Evolutionary conservation across 2,888 invertebrate genomes (phyloP), one percentile per base, ranked within the genome.

Genomic region (Drosophila melanosoma): DNA sequence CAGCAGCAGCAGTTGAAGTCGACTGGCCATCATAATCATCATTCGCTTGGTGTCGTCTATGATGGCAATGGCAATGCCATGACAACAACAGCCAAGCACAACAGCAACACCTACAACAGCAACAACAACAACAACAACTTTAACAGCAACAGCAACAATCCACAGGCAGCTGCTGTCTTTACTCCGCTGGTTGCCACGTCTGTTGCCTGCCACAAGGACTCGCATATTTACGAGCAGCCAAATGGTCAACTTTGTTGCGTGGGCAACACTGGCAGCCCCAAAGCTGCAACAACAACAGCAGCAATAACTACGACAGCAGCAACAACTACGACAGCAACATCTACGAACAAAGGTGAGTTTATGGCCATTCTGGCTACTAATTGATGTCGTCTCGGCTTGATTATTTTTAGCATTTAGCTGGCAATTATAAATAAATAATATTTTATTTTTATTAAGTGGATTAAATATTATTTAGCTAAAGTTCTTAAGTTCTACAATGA

Each of bases 21-120:
- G 35, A 29, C 56, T n/a, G 20, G 62, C 52, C 87, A 85, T 86
- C 89, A 88, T 86, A 87, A 83, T 69, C 78, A 85, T 85, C 87
- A 91, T 87, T 87, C 89, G 89, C 81, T 82, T 86, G 89, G 83
- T 80, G 82, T 80, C 72, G 83, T 83, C 83, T 83, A 86, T 74
- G 80, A 78, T 82, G 83, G 82, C 81, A 74, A 81, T 71, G 73
- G 72, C 69, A 84, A 79, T 75, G 70, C 74, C 69, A 85, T 69
- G 73, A 69, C 77, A 69, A 48, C 81, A 80, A 36, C 76, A 59
- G 1, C 53, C 61, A 60, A 60, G 33, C 61, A 36, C 62, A 63
- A 17, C 63, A 53, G 36, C 67, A 53, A 10, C 63, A 17, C n/a
- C 65, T 42, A 10, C 66, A 23, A 3, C 45, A 35, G 1, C 69